These are phyloP conservation scores for Wasmannia auropunctata DNA, from an alignment of 1,140 invertebrate genomes.

Conservation along the genomic window DNA sequence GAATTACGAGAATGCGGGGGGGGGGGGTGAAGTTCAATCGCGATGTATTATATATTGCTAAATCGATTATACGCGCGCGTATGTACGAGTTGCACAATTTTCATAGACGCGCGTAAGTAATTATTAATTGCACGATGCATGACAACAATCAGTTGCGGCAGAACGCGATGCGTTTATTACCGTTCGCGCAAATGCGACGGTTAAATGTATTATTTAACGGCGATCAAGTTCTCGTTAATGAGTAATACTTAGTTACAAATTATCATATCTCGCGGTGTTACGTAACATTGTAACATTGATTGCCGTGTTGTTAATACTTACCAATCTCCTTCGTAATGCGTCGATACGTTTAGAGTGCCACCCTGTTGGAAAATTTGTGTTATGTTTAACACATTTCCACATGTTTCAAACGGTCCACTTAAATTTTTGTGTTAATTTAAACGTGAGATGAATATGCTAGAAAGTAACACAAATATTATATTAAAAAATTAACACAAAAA, in stretches of 20 bases:
- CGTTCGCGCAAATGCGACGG: background rate
- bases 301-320: background rate
- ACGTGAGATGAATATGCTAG: too few relatives aligned
- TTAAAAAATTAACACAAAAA: too few relatives aligned
- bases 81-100: background rate
- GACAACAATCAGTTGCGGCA: constrained; percentile 28
- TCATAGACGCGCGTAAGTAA: constrained; percentile 42
- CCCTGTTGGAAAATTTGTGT: too few relatives aligned
- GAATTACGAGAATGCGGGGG: background rate
- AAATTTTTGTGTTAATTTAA: too few relatives aligned
- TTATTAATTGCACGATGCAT: constrained; percentile 45
- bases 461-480: too few relatives aligned
- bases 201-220: constrained; percentile 40
- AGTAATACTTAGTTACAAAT: constrained; percentile 34
- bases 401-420: too few relatives aligned
- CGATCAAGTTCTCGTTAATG: constrained; percentile 33
- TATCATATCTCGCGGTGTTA: background rate
- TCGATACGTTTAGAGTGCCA: too few relatives aligned
- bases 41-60: constrained; percentile 2
- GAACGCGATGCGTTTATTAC: constrained; percentile 38
- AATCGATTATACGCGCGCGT: background rate
- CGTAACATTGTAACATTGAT: background rate
- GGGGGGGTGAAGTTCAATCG: constrained; percentile 13
- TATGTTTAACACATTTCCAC: too few relatives aligned
- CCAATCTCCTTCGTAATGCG: background rate